Evolutionary conservation across 2,888 invertebrate genomes (phyloP).

Genomic region (Diabrotica balteata): DNA sequence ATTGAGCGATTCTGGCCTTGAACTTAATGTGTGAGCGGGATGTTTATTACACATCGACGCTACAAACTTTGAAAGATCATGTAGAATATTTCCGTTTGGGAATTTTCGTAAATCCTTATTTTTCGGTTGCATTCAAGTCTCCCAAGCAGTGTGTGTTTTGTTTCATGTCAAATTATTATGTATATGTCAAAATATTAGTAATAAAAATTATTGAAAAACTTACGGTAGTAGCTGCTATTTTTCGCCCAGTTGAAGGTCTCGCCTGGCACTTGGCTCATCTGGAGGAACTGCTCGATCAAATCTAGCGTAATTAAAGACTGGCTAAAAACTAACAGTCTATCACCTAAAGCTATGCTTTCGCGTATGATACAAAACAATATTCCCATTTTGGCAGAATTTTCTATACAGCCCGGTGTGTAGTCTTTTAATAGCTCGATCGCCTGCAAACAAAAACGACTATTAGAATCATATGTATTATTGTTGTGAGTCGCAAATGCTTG

Average conservation of each 20-base stretch:
- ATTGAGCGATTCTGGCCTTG: too few species aligned
- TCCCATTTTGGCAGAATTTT: conserved; percentile 95
- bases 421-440: conserved; percentile 82
- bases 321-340: conserved; percentile 93
- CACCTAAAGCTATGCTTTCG: conserved; percentile 85
- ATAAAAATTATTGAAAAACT: conserved; percentile 58
- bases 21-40: too few species aligned
- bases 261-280: conserved; percentile 73
- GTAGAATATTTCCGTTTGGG: too few species aligned
- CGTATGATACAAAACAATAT: conserved; percentile 90
- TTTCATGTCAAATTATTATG: too few species aligned
- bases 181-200: too few species aligned
- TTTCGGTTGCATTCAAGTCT: too few species aligned
- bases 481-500: too few species aligned
- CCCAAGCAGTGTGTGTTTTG: too few species aligned
- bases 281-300: conserved; percentile 92
- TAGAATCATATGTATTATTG: too few species aligned
- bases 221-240: conserved; percentile 89
- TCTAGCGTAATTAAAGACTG: conserved; percentile 95
- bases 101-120: too few species aligned
- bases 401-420: conserved; percentile 87
- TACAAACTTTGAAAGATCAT: too few species aligned
- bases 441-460: conserved; percentile 48
- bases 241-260: conserved; percentile 81
- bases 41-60: too few species aligned